Percentiles rank a stretch among this genome's conserved stretches.
Conservation (phyloP, 1,140 invertebrate genomes). For the Dendroctonus ponderosae region DNA sequence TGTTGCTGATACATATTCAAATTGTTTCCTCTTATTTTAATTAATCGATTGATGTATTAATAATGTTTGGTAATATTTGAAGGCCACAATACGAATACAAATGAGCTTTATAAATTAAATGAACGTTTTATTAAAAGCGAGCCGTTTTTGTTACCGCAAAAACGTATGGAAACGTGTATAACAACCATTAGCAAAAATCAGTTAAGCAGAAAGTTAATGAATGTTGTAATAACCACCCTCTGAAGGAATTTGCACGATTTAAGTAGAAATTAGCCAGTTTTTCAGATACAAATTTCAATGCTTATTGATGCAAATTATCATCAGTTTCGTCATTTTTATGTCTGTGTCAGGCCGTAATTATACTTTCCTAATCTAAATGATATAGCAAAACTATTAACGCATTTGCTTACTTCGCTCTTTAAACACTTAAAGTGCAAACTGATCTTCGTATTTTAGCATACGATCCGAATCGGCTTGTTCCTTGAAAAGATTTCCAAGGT, state of each 20-base stretch:
- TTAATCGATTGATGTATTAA: background rate
- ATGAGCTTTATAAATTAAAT: too few species aligned
- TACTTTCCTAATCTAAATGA: background rate
- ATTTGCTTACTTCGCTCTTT: background rate
- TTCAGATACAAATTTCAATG: too few species aligned
- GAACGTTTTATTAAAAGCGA: background rate
- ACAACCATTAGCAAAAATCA: background rate
- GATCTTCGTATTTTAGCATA: background rate
- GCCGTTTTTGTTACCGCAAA: background rate
- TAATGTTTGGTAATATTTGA: background rate
- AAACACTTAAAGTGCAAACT: background rate
- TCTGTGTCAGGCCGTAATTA: background rate
- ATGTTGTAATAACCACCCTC: too few species aligned
- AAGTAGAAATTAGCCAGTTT: too few species aligned
- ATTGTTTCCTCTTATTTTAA: background rate
- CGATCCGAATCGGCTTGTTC: background rate
- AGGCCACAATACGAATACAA: background rate
- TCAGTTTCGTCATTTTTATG: background rate
- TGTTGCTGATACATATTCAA: background rate
- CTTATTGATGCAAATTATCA: background rate
- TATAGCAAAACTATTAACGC: background rate
- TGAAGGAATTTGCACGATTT: too few species aligned
- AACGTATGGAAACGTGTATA: background rate
- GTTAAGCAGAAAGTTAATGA: too few species aligned
- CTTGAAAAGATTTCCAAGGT: conserved; percentile 4